phyloP scores from a whole-genome alignment of 23 tunicate genomes.

The Phallusia fumigata region DNA sequence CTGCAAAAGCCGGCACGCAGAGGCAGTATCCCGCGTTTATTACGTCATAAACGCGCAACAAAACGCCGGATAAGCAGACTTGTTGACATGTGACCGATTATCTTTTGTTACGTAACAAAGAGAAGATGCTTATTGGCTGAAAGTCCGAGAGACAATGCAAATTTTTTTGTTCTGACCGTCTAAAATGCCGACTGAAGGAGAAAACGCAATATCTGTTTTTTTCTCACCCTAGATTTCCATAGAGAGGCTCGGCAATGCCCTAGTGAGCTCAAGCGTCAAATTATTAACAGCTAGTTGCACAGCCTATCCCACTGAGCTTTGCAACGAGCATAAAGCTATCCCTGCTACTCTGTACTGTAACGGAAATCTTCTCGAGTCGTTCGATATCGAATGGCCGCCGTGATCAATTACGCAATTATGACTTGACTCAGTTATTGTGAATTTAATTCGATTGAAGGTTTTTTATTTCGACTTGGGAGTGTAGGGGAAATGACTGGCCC shows the following conservation, averaged over 20 bases:
- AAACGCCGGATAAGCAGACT: neutral
- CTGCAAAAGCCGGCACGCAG: neutral
- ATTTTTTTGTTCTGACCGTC: neutral
- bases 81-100: slow-evolving; percentile 11
- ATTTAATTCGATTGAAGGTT: too few relatives aligned
- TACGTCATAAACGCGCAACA: neutral
- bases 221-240: neutral
- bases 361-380: neutral
- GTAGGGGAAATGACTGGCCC: too few relatives aligned
- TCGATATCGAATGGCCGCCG: neutral
- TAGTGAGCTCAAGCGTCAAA: neutral
- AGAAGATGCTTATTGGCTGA: neutral
- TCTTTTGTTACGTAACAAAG: neutral
- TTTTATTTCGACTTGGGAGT: too few relatives aligned
- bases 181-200: neutral
- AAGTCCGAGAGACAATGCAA: neutral
- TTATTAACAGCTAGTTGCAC: neutral
- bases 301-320: neutral
- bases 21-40: neutral
- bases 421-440: too few relatives aligned
- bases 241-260: neutral
- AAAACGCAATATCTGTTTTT: neutral
- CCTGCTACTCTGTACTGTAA: neutral
- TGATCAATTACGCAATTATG: slow-evolving; percentile 2
- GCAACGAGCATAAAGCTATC: neutral